Conservation (phyloP, 2,797 vertebrate genomes). For the Ctenosaura bakeri region DNA sequence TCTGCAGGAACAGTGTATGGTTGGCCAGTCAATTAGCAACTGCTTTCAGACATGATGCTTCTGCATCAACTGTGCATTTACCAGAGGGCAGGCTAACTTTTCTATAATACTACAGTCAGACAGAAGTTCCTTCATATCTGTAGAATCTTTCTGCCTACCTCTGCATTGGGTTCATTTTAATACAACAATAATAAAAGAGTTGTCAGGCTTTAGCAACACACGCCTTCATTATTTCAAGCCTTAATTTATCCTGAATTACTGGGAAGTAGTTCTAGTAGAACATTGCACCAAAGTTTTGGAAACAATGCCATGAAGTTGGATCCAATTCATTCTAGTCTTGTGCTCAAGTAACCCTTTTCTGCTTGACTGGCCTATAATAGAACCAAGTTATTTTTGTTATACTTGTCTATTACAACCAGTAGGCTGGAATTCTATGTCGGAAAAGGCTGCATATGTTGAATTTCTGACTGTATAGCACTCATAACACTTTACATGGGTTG, state of each 20-base stretch:
- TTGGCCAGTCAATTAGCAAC: background rate
- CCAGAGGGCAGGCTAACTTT: background rate
- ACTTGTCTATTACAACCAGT: background rate
- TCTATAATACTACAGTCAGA: background rate
- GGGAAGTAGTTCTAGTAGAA: background rate
- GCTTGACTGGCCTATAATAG: background rate
- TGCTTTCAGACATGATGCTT: background rate
- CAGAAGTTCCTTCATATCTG: background rate
- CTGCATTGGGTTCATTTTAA: background rate
- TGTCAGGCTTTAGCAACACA: background rate
- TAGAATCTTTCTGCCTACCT: background rate
- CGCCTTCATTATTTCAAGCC: background rate
- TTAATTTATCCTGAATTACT: conserved; percentile 13
- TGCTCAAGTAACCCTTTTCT: background rate
- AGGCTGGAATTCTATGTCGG: background rate
- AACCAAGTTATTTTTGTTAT: background rate
- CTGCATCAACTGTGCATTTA: background rate
- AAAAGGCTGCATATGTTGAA: background rate
- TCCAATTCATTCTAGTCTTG: background rate
- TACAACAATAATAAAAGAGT: background rate
- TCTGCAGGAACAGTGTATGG: too few relatives aligned
- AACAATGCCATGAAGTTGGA: background rate
- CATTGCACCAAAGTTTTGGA: too few relatives aligned
- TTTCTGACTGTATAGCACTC: background rate
- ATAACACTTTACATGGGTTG: background rate